phyloP scores from a whole-genome alignment of 2,888 invertebrate genomes.

The Noctua janthina region DNA sequence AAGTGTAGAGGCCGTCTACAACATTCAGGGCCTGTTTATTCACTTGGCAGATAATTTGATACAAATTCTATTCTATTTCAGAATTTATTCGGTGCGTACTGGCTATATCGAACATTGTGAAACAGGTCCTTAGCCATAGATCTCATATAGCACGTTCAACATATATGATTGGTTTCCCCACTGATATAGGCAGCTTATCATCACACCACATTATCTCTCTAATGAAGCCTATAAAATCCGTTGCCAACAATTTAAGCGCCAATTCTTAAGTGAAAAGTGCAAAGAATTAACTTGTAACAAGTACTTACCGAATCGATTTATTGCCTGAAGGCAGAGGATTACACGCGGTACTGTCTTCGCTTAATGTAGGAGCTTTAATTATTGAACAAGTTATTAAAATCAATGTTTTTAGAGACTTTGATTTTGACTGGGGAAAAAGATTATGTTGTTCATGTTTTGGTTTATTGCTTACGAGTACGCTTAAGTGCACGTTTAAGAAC shows the following conservation, averaged over 20 bases:
- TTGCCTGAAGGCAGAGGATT: slow-evolving; percentile 40
- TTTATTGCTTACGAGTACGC: neutral
- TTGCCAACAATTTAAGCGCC: slow-evolving; percentile 33
- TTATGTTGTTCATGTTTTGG: slow-evolving; percentile 8
- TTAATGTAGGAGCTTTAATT: slow-evolving; percentile 50
- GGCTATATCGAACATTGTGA: no score
- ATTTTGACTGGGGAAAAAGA: slow-evolving; percentile 8
- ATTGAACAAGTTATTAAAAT: slow-evolving; percentile 52
- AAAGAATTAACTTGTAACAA: slow-evolving; percentile 54
- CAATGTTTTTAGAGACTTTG: slow-evolving; percentile 46
- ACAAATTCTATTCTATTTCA: no score
- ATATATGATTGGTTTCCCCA: neutral
- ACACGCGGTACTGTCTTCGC: slow-evolving; percentile 33
- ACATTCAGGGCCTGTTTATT: no score
- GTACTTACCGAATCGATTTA: slow-evolving; percentile 57
- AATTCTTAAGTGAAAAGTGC: slow-evolving; percentile 46
- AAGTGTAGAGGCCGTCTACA: no score
- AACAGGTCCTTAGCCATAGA: no score
- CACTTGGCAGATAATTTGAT: no score
- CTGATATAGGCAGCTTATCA: slow-evolving; percentile 7
- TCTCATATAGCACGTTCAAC: neutral
- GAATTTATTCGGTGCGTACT: no score
- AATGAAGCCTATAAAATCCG: slow-evolving; percentile 25
- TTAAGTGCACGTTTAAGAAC: neutral
- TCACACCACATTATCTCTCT: slow-evolving; percentile 7